Evolutionary conservation across 2,113 vertebrate genomes (phyloP), one percentile per base, ranked within the genome.

Genomic region (Calyptomena viridis): DNA sequence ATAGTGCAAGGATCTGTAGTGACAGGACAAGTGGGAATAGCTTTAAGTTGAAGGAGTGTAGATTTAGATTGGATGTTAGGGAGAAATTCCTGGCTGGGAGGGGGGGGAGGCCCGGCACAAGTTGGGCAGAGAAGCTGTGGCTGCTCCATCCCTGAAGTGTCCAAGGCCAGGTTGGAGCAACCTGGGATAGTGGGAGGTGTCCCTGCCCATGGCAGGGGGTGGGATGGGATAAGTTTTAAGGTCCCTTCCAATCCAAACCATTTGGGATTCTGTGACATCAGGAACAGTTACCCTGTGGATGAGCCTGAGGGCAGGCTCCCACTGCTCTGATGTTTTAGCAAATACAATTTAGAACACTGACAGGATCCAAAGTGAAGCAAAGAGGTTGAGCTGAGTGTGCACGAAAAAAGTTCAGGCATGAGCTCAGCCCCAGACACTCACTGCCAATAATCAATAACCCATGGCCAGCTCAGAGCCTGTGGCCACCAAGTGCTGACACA

Each of bases 71-170:
- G 49, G 28, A 42, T 63, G 23, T 8, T 49, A 31, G 18, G 46
- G 21, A 67, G 33, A 9, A 69, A 28, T 56, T 9, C 0, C 1
- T 33, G 6, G 4, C 55, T 42, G n/a, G 0, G 8, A 62, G 59
- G 24, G 28, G 20, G 59, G 14, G 7, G 0, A 67, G 84, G 39
- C 5, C 31, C 53, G 53, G 77, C 39, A 39, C 23, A 59, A 27
- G 31, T 3, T 74, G 27, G 7, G 12, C 69, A 83, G 71, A 83
- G 28, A 1, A 40, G 78, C 40, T 89, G 71, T 1, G 79, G 79
- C 21, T 76, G 79, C 8, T 47, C 30, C 79, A 63, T 33, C 71
- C 78, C 63, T 90, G 79, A 0, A 69, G 30, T 42, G 78, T 0
- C 55, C 87, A 19, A 27, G 39, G 24, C 60, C 53, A 53, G 87